Conservation (phyloP, 2,113 vertebrate species). For the Poecilia latipinna region DNA sequence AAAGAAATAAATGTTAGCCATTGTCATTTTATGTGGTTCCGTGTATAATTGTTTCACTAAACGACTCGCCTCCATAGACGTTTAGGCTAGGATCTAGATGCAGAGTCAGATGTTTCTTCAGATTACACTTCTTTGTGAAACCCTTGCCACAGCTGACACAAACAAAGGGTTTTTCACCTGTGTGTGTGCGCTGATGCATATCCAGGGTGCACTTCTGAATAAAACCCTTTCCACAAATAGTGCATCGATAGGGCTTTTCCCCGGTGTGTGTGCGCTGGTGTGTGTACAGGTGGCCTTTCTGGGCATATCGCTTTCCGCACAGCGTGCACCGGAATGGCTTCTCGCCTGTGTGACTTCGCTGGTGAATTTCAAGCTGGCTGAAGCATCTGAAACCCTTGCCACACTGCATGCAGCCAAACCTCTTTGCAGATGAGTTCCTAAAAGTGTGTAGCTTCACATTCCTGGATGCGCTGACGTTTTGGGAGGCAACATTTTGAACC, state of each 20-base stretch:
- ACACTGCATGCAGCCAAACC: slow-evolving; percentile 76
- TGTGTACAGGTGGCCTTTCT: slow-evolving; percentile 82
- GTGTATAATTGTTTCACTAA: slow-evolving; percentile 53
- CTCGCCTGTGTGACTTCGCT: slow-evolving; percentile 82
- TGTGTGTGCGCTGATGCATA: slow-evolving; percentile 83
- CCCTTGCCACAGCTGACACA: slow-evolving; percentile 80
- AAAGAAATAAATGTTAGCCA: background rate
- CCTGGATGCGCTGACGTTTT: slow-evolving; percentile 43
- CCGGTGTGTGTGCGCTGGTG: slow-evolving; percentile 83
- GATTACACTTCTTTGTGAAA: slow-evolving; percentile 81
- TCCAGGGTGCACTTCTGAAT: slow-evolving; percentile 83
- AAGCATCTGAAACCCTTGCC: slow-evolving; percentile 80
- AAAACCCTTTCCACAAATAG: slow-evolving; percentile 80
- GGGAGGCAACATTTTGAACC: slow-evolving; percentile 40
- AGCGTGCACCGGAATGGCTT: slow-evolving; percentile 79
- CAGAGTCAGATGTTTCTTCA: slow-evolving; percentile 79
- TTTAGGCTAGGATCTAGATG: slow-evolving; percentile 64
- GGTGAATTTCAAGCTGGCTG: slow-evolving; percentile 82
- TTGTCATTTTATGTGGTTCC: slow-evolving; percentile 39
- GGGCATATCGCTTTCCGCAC: slow-evolving; percentile 79
- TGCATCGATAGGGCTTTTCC: slow-evolving; percentile 80
- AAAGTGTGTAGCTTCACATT: slow-evolving; percentile 61
- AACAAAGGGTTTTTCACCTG: slow-evolving; percentile 80
- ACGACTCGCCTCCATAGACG: slow-evolving; percentile 38
- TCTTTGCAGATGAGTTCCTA: slow-evolving; percentile 65